Evolutionary conservation across 2,797 vertebrate genomes (phyloP).

Genomic region (Euthynnus affinis): DNA sequence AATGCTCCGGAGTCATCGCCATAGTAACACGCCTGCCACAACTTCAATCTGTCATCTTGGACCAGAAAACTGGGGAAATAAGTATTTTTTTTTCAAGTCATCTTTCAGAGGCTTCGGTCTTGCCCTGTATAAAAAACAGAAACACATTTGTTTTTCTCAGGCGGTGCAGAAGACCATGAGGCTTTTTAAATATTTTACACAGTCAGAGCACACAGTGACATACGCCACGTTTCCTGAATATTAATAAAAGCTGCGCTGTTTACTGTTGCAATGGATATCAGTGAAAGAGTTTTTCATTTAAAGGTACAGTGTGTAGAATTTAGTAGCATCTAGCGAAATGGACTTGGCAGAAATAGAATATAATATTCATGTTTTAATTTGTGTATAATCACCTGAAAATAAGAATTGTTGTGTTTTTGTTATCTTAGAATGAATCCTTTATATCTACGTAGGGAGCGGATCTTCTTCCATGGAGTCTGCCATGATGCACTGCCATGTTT

Average conservation of each 20-base stretch:
- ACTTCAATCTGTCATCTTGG: constrained; percentile 50
- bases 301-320: no score
- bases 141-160: constrained; percentile 29
- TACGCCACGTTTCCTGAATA: constrained; percentile 31
- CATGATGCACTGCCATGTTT: no score
- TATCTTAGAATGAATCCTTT: no score
- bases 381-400: no score
- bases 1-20: constrained; percentile 42
- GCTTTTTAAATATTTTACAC: constrained; percentile 63
- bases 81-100: not conserved
- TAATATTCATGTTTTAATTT: no score
- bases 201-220: constrained; percentile 2
- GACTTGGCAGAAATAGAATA: no score
- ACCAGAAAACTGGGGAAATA: constrained; percentile 31
- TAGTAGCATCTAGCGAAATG: no score
- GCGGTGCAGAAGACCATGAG: constrained; percentile 18
- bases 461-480: no score
- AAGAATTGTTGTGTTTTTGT: no score
- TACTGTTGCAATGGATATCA: constrained; percentile 26
- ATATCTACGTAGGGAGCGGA: no score
- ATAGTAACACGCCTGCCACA: constrained; percentile 51
- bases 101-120: constrained; percentile 44
- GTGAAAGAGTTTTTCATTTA: not conserved
- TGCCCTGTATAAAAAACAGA: constrained; percentile 42
- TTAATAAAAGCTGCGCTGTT: constrained; percentile 42